phyloP scores from a whole-genome alignment of 2,888 invertebrate species.

The Acleris cristana region DNA sequence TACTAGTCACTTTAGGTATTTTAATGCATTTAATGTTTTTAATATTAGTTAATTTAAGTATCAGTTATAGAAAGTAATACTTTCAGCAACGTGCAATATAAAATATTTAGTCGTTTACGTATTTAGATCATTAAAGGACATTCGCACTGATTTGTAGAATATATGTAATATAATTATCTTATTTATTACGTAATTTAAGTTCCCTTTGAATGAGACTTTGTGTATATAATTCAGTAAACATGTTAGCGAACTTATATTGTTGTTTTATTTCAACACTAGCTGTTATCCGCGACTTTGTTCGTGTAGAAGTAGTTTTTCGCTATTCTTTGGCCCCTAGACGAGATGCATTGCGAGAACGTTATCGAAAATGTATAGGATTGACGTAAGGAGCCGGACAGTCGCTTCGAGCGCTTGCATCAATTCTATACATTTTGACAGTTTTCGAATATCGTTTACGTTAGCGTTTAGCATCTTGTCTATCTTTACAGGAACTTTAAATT shows the following conservation, averaged over 20 bases:
- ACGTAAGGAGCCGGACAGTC: too few species aligned
- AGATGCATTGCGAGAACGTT: too few species aligned
- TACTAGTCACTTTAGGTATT: slow-evolving; percentile 15
- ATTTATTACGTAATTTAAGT: neutral
- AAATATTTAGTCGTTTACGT: slow-evolving; percentile 11
- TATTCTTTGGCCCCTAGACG: too few species aligned
- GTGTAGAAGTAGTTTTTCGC: too few species aligned
- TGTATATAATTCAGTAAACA: slow-evolving; percentile 26
- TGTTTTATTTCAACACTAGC: slow-evolving; percentile 17
- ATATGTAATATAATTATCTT: neutral
- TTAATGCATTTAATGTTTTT: slow-evolving; percentile 41
- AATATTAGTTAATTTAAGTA: slow-evolving; percentile 39
- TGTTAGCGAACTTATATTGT: slow-evolving; percentile 7
- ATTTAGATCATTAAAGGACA: slow-evolving; percentile 6
- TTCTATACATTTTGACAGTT: too few species aligned
- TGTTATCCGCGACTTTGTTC: neutral
- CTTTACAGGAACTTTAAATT: too few species aligned
- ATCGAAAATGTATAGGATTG: too few species aligned
- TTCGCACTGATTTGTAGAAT: slow-evolving; percentile 4
- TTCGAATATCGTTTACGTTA: too few species aligned
- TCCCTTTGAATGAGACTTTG: slow-evolving; percentile 1
- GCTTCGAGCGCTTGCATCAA: too few species aligned
- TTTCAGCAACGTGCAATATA: slow-evolving; percentile 45
- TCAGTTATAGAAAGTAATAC: slow-evolving; percentile 47
- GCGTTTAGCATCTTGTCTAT: too few species aligned